phyloP scores from a whole-genome alignment of 92 coral and sea anemone genomes.

The Chrysogorgia sp. region DNA sequence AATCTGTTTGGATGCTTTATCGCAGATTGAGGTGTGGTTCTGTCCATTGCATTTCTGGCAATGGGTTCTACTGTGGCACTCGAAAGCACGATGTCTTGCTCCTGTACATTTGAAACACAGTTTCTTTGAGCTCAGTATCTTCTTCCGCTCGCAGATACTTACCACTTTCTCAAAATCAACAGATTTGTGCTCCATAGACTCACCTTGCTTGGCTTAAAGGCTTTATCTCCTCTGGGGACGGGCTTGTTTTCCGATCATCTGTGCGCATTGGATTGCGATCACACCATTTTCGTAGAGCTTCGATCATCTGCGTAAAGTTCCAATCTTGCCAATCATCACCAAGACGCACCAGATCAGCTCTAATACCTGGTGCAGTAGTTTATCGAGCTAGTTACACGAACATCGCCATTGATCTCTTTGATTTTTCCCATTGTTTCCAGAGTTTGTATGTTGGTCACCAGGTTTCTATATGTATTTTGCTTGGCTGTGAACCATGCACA shows the following conservation, averaged over 20 bases:
- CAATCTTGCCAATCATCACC: too few relatives aligned
- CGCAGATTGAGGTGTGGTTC: constrained; percentile 20
- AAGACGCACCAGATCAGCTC: too few relatives aligned
- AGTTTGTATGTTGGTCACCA: constrained; percentile 54
- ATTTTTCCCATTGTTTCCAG: constrained; percentile 58
- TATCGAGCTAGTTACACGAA: too few relatives aligned
- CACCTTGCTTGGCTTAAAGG: background rate
- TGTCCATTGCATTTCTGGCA: constrained; percentile 2
- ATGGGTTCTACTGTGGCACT: background rate
- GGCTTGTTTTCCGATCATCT: background rate
- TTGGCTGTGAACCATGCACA: constrained; percentile 53
- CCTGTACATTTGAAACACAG: constrained; percentile 21
- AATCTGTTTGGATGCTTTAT: too few relatives aligned
- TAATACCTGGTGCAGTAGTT: too few relatives aligned
- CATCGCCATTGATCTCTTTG: constrained; percentile 41
- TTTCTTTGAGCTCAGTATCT: constrained; percentile 3
- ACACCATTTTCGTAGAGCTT: constrained; percentile 40
- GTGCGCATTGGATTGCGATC: constrained; percentile 45
- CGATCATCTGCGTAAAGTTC: constrained; percentile 27
- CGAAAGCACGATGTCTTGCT: constrained; percentile 9
- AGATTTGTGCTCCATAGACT: background rate
- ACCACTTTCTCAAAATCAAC: too few relatives aligned
- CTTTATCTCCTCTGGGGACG: background rate
- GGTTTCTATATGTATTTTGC: constrained; percentile 46
- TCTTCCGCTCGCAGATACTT: too few relatives aligned